Conservation (phyloP, 2,113 vertebrate genomes). For the Macrotus californicus region DNA sequence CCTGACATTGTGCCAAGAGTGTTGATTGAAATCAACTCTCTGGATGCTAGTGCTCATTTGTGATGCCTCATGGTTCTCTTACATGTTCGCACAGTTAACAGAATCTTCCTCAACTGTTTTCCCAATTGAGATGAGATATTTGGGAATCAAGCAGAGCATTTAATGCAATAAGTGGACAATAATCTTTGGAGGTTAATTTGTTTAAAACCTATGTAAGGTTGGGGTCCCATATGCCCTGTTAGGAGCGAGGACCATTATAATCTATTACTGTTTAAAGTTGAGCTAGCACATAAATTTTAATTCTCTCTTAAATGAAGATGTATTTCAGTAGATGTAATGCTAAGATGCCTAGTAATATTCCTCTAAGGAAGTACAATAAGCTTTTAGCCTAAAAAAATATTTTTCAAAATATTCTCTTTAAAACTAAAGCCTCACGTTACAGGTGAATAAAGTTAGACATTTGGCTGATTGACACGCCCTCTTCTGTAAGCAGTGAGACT, state of each 20-base stretch:
- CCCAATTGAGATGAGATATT: slow-evolving; percentile 69
- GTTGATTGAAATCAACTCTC: slow-evolving; percentile 64
- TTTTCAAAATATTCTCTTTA: slow-evolving; percentile 49
- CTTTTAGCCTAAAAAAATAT: slow-evolving; percentile 40
- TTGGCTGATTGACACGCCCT: background rate
- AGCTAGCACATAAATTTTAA: slow-evolving; percentile 68
- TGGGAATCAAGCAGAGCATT: slow-evolving; percentile 69
- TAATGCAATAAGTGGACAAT: slow-evolving; percentile 70
- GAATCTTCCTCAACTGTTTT: slow-evolving; percentile 64
- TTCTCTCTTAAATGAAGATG: slow-evolving; percentile 66
- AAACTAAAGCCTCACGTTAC: slow-evolving; percentile 3
- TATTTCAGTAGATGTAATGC: slow-evolving; percentile 52
- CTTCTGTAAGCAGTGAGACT: background rate
- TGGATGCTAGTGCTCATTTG: slow-evolving; percentile 48
- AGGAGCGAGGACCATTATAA: slow-evolving; percentile 65
- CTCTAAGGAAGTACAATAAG: slow-evolving; percentile 42
- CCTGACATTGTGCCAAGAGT: slow-evolving; percentile 63
- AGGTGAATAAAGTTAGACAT: background rate
- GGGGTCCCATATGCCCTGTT: slow-evolving; percentile 64
- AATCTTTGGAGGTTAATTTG: slow-evolving; percentile 72
- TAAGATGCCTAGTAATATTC: slow-evolving; percentile 52
- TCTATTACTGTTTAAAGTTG: slow-evolving; percentile 70
- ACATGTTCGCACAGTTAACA: slow-evolving; percentile 12
- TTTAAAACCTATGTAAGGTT: slow-evolving; percentile 64
- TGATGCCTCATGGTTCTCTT: slow-evolving; percentile 27